Evolutionary conservation across 53 echinoderm and acorn worm genomes (phyloP), one percentile per base, ranked within the genome.

Genomic region (Henricia sp.): DNA sequence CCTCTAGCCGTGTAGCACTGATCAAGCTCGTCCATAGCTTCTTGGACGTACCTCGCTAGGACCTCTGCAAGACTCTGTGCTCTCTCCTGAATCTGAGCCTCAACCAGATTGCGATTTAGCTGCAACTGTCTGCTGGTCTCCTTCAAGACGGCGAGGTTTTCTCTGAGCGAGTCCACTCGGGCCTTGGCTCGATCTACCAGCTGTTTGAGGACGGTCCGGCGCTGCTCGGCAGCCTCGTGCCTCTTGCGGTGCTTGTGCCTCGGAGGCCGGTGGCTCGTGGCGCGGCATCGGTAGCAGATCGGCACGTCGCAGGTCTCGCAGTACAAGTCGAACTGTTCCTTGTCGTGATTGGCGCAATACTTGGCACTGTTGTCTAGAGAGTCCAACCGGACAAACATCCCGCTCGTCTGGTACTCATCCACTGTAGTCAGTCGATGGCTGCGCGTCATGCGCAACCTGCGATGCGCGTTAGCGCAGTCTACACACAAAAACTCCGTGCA

Each of bases 271-370:
- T 99, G 99, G 68, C 77, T 84, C 30, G 89, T 90, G 12, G 88
- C 90, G 19, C 86, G 74, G 72, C 99, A 99, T 52, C 90, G 82
- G 67, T 88, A 91, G 74, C 99, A 99, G 46, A 99, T 94, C 23
- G 94, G 94, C 39, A 92, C 83, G 57, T 94, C 99, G 69, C 99
- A 99, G 23, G 94, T 92, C 58, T 99, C 92, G 77, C 99, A 99
- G 76, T 91, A 99, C 37, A 94, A 68, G 30, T 92, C 92, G 14
- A 99, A 77, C 64, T 86, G 88, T 53, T 94, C 80, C 37, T 89
- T 88, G 40, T 75, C 83, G 82, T 99, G 99, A 17, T 72, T 91
- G 56, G 88, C 52, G 37, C 99, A 95, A 23, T 74, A 59, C 69
- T 90, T 90, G 35, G 83, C 90, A 40, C 82, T 75, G 71, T 90